phyloP scores from a whole-genome alignment of 2,888 invertebrate species.

The Polylopha cassiicola region DNA sequence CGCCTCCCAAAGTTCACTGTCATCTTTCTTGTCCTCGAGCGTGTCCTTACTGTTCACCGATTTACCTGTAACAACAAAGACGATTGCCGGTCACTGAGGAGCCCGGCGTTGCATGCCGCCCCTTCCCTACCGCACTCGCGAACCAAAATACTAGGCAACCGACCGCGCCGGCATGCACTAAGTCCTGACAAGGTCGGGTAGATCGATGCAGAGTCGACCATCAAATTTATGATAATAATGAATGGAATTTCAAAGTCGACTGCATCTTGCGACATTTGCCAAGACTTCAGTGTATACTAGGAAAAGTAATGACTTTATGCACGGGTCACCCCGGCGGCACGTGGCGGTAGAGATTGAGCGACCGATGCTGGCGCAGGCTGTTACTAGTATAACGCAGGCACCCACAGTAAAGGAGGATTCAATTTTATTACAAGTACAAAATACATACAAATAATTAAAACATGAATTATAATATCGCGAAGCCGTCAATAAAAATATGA shows the following conservation, averaged over 20 bases:
- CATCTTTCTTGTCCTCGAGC: constrained; percentile 85
- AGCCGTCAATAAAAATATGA: too few relatives aligned
- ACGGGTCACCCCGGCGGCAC: neutral
- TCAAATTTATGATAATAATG: neutral
- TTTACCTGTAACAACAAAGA: constrained; percentile 78
- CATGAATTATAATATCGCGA: neutral
- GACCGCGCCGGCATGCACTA: constrained; percentile 14
- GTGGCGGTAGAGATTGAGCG: constrained; percentile 18
- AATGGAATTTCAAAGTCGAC: too few relatives aligned
- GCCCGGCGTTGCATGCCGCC: constrained; percentile 30
- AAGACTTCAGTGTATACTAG: too few relatives aligned
- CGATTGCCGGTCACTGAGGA: constrained; percentile 52
- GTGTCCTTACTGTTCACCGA: constrained; percentile 79
- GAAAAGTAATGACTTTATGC: too few relatives aligned
- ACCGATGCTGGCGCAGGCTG: constrained; percentile 14
- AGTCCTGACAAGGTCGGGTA: neutral
- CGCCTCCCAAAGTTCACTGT: constrained; percentile 93
- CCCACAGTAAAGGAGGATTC: too few relatives aligned
- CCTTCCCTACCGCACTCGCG: constrained; percentile 13
- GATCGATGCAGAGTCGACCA: neutral
- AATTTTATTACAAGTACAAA: too few relatives aligned
- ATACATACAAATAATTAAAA: too few relatives aligned
- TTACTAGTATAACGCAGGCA: constrained; percentile 8
- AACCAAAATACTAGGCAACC: constrained; percentile 6
- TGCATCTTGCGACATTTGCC: too few relatives aligned